These are phyloP conservation scores for Trichacis sp. DNA, from an alignment of 2,888 invertebrate species.

Conservation along the genomic window DNA sequence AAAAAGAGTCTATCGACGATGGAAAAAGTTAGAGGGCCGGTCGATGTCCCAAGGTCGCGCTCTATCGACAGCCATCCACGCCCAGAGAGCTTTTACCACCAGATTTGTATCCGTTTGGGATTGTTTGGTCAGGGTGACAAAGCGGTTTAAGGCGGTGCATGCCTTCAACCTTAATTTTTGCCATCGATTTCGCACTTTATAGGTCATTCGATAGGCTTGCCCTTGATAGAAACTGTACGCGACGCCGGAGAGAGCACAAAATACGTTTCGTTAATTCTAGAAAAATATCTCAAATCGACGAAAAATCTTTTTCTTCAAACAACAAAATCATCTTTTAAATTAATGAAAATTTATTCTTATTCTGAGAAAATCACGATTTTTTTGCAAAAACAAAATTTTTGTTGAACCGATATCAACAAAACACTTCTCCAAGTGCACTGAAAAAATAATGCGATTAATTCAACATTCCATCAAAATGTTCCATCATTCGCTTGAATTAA, in stretches of 20 bases:
- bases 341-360: no score
- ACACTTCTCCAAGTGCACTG: no score
- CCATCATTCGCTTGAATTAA: no score
- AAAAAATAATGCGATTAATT: no score
- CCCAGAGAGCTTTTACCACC: slow-evolving; percentile 2
- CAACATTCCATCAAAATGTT: no score
- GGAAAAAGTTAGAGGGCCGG: slow-evolving; percentile 50
- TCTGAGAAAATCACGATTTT: no score
- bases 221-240: slow-evolving; percentile 20
- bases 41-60: slow-evolving; percentile 63
- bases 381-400: no score
- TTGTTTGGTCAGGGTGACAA: slow-evolving; percentile 12
- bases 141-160: slow-evolving; percentile 23
- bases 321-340: no score
- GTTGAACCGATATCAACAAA: no score
- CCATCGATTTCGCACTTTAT: slow-evolving; percentile 36
- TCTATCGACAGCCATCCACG: slow-evolving; percentile 55
- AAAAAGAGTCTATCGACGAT: slow-evolving; percentile 27
- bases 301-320: no score
- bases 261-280: no score
- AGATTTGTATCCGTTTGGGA: slow-evolving; percentile 5
- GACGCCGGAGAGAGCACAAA: slow-evolving; percentile 3
- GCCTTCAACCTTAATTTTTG: slow-evolving; percentile 35
- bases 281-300: no score
- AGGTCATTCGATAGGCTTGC: slow-evolving; percentile 39